Evolutionary conservation across 1,140 invertebrate species (phyloP), one percentile per base, ranked within the genome.

Genomic region (Gonatopus flavifemur): DNA sequence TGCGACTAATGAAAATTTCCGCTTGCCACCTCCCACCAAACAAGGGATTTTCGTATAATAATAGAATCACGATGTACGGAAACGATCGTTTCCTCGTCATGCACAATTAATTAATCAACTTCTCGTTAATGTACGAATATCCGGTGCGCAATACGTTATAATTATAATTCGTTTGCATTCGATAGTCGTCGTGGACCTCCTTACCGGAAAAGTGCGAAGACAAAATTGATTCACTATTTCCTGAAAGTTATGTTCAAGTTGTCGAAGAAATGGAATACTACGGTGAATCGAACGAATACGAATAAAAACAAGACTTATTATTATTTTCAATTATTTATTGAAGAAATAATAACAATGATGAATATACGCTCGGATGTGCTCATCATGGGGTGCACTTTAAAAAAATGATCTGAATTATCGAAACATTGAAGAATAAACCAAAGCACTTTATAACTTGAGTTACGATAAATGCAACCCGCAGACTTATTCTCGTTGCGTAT

Each of bases 301-400:
- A 43, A 32, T 22, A 48, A 59, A 22, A 49, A 52, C 1, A 25
- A 12, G 10, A 20, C 12, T 35, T 1, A 30, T 13, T 31, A 30
- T 47, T 42, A 25, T 53, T 52, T 53, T 52, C 60, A 65, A 52
- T 55, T 50, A 21, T 66, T 65, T 65, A 67, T 65, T 64, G 61
- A 55, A 31, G 50, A 65, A 60, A 67, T 61, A 55, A 58, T 57
- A 60, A 52, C 39, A 59, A 64, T 35, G 33, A 37, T 20, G 25
- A 28, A 25, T 7, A 50, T 57, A 38, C 41, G 54, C 55, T 40
- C 39, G 35, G 48, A 37, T 37, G 40, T 49, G 46, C 32, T 15
- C 16, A 53, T 53, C 40, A 32, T 36, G 35, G n/a, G n/a, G n/a
- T n/a, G 12, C 25, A 28, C 25, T 28, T 12, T 28, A 28, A 28